These are phyloP conservation scores for Phoxinus phoxinus DNA, from an alignment of 2,113 vertebrate genomes.

Conservation along the genomic window DNA sequence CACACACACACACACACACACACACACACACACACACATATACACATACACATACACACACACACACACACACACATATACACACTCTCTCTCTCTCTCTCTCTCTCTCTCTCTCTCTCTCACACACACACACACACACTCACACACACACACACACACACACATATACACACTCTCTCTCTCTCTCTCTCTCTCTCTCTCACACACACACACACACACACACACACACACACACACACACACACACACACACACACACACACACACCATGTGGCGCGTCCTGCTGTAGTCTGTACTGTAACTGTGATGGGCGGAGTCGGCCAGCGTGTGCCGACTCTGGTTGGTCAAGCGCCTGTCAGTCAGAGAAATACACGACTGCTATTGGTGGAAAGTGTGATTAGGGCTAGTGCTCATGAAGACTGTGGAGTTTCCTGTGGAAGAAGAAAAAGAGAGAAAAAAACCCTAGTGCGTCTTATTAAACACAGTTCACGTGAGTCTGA, in stretches of 20 bases:
- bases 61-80: no score
- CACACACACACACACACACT: no score
- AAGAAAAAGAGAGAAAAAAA: neutral
- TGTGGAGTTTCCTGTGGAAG: constrained; percentile 37
- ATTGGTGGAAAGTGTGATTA: constrained; percentile 21
- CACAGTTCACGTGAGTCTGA: neutral
- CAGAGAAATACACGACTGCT: neutral
- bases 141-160: no score
- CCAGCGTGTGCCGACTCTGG: neutral
- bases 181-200: no score
- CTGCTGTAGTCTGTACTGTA: constrained; percentile 30
- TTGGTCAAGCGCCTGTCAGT: constrained; percentile 17
- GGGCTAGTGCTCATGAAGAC: neutral
- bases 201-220: no score
- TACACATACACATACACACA: no score
- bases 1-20: no score
- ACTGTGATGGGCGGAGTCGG: neutral
- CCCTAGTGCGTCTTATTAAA: neutral
- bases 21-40: no score
- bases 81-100: no score
- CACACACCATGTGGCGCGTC: constrained; percentile 29
- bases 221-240: neutral
- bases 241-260: neutral
- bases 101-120: no score
- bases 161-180: no score